phyloP scores from a whole-genome alignment of 2,113 vertebrate genomes.

The Pycnonotus jocosus region DNA sequence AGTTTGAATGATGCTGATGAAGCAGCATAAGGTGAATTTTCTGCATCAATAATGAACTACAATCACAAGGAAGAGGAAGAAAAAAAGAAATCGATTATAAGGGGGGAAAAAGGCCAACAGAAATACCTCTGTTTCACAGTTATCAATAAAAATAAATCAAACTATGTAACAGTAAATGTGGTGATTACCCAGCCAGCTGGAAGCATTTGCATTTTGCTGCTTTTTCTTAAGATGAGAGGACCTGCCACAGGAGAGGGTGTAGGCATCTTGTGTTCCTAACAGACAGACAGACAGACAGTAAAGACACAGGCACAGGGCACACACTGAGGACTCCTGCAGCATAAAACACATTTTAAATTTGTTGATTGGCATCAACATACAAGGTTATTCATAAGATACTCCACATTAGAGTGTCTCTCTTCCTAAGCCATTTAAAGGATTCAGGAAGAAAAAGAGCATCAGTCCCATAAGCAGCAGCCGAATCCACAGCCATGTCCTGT shows the following conservation, averaged over 20 bases:
- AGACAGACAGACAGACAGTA: slow-evolving; percentile 64
- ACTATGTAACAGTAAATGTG: slow-evolving; percentile 17
- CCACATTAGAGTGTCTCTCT: background rate
- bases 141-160: background rate
- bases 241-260: slow-evolving; percentile 73
- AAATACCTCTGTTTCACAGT: background rate
- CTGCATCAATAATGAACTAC: background rate
- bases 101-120: background rate
- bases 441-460: background rate
- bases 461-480: accelerated
- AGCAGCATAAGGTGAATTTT: background rate
- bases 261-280: slow-evolving; percentile 75
- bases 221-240: slow-evolving; percentile 69
- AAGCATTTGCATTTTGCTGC: slow-evolving; percentile 69
- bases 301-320: background rate
- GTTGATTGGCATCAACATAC: background rate
- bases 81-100: background rate
- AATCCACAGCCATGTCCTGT: background rate
- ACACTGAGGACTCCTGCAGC: background rate
- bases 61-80: background rate
- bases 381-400: background rate
- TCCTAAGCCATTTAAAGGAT: background rate
- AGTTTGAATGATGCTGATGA: background rate
- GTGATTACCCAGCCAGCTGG: slow-evolving; percentile 72
- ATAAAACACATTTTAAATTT: background rate